Conservation (phyloP, 2,113 vertebrate species). For the Garra rufa region DNA sequence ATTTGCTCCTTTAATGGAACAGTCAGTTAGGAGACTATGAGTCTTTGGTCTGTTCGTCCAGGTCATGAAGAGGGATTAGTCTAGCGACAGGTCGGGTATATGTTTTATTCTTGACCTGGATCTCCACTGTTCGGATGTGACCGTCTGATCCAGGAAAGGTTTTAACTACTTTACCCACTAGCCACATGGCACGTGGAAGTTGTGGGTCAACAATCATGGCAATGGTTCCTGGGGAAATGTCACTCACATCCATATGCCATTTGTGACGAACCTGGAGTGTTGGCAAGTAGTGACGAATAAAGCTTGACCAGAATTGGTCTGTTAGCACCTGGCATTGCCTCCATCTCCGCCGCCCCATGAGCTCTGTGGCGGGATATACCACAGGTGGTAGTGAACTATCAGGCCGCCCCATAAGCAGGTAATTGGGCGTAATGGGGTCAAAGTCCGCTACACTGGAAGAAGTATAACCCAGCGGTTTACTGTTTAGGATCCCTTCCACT, state of each 20-base stretch:
- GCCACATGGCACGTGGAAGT: too few relatives aligned
- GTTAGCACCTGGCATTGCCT: too few relatives aligned
- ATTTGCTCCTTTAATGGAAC: background rate
- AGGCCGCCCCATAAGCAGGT: background rate
- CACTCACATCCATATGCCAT: too few relatives aligned
- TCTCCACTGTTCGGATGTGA: background rate
- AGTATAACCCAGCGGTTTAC: background rate
- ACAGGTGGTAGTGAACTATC: constrained; percentile 3
- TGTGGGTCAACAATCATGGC: too few relatives aligned
- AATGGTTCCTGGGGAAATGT: too few relatives aligned
- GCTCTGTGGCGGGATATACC: background rate
- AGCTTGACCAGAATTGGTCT: too few relatives aligned
- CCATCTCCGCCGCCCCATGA: background rate
- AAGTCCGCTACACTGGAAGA: background rate
- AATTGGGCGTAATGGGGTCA: background rate
- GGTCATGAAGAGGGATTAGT: background rate
- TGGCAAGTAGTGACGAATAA: too few relatives aligned
- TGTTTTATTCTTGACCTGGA: background rate
- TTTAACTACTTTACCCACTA: too few relatives aligned
- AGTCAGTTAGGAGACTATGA: background rate
- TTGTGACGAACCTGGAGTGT: too few relatives aligned
- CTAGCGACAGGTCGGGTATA: background rate
- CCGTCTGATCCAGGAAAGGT: background rate
- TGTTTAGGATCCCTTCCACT: too few relatives aligned
- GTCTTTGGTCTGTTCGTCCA: background rate